These are phyloP conservation scores for Lichenostomus cassidix DNA, from an alignment of 2,113 vertebrate species.

Conservation along the genomic window DNA sequence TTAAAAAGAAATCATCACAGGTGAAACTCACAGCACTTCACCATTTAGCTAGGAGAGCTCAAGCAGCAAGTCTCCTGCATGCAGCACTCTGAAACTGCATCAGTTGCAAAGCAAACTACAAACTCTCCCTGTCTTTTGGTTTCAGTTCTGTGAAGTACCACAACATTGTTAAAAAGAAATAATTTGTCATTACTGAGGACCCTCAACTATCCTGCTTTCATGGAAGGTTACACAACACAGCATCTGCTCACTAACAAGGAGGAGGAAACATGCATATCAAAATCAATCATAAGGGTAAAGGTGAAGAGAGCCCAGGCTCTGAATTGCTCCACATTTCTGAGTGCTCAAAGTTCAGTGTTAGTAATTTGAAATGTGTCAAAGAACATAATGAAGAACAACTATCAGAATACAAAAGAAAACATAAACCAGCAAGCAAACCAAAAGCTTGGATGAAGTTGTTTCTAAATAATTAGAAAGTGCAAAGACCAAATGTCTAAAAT, in stretches of 20 bases:
- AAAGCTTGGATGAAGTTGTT: neutral
- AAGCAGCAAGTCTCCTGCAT: neutral
- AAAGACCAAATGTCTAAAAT: neutral
- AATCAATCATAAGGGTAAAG: neutral
- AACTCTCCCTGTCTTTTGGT: neutral
- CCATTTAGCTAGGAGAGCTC: neutral
- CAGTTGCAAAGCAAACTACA: neutral
- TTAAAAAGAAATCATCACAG: neutral
- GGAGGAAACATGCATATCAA: neutral
- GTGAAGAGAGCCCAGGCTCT: neutral
- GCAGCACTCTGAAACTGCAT: neutral
- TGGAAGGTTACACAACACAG: neutral
- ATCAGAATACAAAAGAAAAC: neutral
- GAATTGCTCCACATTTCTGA: neutral
- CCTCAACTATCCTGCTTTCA: neutral
- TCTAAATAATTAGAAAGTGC: neutral
- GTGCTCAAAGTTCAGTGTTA: neutral
- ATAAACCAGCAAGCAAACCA: neutral
- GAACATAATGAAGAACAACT: neutral
- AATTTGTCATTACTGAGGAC: neutral
- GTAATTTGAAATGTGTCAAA: neutral
- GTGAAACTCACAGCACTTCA: neutral
- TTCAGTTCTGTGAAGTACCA: neutral
- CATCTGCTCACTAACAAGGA: neutral
- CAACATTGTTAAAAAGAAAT: neutral